Percentiles rank a stretch among this genome's conserved stretches.
phyloP scores from a whole-genome alignment of 1,140 invertebrate species.

The Trachymyrmex cornetzi region DNA sequence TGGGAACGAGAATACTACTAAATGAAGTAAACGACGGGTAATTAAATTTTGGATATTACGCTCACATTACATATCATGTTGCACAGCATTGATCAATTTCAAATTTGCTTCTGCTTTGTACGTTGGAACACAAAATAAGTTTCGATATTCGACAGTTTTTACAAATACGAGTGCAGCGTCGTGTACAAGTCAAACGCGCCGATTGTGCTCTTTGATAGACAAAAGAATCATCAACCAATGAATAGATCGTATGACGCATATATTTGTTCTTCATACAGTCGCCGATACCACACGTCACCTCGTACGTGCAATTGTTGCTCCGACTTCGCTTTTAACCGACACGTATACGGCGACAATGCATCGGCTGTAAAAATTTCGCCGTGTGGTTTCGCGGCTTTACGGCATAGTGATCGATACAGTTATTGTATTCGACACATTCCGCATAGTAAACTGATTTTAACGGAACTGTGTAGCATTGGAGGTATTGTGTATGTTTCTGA shows the following conservation, averaged over 20 bases:
- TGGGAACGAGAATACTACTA: slow-evolving; percentile 29
- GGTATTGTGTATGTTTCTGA: not conserved
- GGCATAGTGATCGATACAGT: slow-evolving; percentile 25
- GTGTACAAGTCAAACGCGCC: slow-evolving; percentile 34
- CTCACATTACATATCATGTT: not conserved
- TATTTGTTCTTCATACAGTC: slow-evolving; percentile 43
- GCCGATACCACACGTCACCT: not conserved
- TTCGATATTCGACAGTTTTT: slow-evolving; percentile 18
- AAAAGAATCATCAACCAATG: slow-evolving; percentile 57
- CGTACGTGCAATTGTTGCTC: slow-evolving; percentile 32
- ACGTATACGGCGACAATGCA: slow-evolving; percentile 17
- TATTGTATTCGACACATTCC: slow-evolving; percentile 16
- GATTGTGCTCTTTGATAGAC: slow-evolving; percentile 45
- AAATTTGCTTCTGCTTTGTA: slow-evolving; percentile 28
- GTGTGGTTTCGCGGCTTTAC: not conserved
- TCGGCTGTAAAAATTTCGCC: slow-evolving; percentile 39
- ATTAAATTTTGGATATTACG: slow-evolving; percentile 54
- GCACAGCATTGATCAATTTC: slow-evolving; percentile 31
- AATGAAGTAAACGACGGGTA: slow-evolving; percentile 42
- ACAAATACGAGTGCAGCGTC: slow-evolving; percentile 26
- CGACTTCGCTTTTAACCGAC: slow-evolving; percentile 38
- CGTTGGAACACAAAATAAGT: slow-evolving; percentile 35
- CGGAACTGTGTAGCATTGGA: not conserved
- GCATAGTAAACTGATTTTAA: slow-evolving; percentile 31
- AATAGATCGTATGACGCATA: slow-evolving; percentile 32